These are phyloP conservation scores for Mallotus villosus DNA, from an alignment of 2,797 vertebrate species.

Conservation along the genomic window DNA sequence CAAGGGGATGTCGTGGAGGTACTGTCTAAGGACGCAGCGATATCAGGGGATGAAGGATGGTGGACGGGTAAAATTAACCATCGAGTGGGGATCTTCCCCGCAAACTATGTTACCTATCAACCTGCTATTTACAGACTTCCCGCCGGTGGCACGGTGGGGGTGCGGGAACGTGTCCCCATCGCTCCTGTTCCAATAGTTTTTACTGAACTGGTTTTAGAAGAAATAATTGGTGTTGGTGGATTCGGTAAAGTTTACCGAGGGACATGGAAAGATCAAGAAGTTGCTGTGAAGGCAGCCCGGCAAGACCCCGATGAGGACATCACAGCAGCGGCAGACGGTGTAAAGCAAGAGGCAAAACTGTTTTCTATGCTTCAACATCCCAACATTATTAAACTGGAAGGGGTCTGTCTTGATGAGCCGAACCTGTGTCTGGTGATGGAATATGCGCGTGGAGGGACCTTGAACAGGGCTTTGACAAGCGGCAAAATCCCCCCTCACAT, in stretches of 20 bases:
- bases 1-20: conserved; percentile 87
- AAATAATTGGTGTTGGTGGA: conserved; percentile 92
- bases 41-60: conserved; percentile 90
- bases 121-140: conserved; percentile 75
- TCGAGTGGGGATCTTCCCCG: conserved; percentile 87
- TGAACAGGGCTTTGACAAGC: conserved; percentile 86
- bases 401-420: conserved; percentile 90
- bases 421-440: conserved; percentile 95
- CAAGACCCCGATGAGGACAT: conserved; percentile 93
- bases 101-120: conserved; percentile 83
- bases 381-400: conserved; percentile 90
- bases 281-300: conserved; percentile 93
- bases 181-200: conserved; percentile 84
- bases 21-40: conserved; percentile 85
- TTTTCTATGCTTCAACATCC: conserved; percentile 91
- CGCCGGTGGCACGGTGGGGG: conserved; percentile 49
- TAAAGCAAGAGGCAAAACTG: conserved; percentile 89
- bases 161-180: conserved; percentile 65
- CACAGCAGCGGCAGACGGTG: conserved; percentile 84
- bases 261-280: conserved; percentile 88
- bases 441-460: conserved; percentile 90
- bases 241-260: conserved; percentile 95
- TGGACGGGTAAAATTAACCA: conserved; percentile 88
- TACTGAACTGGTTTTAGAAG: conserved; percentile 84
- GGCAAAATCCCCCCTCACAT: conserved; percentile 91